phyloP scores from a whole-genome alignment of 64 coral and sea anemone genomes.

The Platygyra sinensis region DNA sequence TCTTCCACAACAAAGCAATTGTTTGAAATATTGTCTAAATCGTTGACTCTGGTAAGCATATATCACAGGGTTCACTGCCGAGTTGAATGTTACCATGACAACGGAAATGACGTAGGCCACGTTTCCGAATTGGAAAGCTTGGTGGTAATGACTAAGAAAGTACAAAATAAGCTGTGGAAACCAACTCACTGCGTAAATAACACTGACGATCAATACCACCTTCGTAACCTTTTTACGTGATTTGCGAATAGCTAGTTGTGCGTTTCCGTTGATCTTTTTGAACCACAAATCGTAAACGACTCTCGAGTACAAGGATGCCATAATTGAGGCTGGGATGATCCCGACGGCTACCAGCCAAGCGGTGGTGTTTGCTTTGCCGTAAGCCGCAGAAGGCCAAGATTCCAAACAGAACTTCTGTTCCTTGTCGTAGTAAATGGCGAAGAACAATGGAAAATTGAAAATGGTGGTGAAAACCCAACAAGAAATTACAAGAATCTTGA shows the following conservation, averaged over 20 bases:
- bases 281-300: slow-evolving; percentile 18
- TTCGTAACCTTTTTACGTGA: slow-evolving; percentile 23
- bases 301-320: slow-evolving; percentile 1
- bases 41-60: slow-evolving; percentile 6
- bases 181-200: slow-evolving; percentile 23
- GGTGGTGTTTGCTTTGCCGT: neutral
- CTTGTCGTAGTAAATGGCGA: neutral
- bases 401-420: slow-evolving; percentile 4
- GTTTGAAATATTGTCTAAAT: slow-evolving; percentile 12
- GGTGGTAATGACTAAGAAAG: neutral
- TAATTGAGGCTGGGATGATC: neutral
- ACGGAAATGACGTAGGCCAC: neutral
- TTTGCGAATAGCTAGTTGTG: neutral
- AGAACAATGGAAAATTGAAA: neutral
- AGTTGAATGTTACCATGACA: slow-evolving; percentile 35
- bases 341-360: neutral
- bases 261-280: neutral
- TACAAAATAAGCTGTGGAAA: slow-evolving; percentile 15
- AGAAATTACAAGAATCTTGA: neutral
- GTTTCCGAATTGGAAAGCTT: neutral
- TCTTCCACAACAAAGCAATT: neutral
- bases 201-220: slow-evolving; percentile 10
- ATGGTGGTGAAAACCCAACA: slow-evolving; percentile 12
- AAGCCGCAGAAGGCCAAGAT: neutral
- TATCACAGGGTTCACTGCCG: slow-evolving; percentile 12